A percentile compares a stretch with the other conserved stretches of the same genome.
Conservation (phyloP, 2,113 vertebrate genomes). For the Dasypus novemcinctus region DNA sequence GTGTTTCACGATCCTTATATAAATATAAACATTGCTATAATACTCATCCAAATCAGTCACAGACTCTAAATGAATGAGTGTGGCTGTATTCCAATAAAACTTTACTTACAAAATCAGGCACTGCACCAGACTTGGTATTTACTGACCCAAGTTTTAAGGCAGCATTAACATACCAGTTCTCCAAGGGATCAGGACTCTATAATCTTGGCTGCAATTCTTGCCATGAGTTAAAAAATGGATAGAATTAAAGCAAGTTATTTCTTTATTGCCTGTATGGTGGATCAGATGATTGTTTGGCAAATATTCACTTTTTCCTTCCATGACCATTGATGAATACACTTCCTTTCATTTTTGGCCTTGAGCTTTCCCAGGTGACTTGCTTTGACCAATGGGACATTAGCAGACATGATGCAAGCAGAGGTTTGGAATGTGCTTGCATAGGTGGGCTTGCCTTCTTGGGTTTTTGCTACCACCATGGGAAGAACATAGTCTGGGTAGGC, state of each 20-base stretch:
- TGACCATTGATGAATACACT: neutral
- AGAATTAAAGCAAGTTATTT: neutral
- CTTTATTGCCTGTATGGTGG: neutral
- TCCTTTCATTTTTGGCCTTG: neutral
- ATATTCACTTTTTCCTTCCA: neutral
- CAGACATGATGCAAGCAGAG: neutral
- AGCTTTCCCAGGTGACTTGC: neutral
- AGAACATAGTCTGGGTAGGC: neutral
- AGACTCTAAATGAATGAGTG: neutral
- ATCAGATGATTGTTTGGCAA: neutral
- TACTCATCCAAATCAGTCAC: neutral
- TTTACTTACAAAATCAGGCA: constrained; percentile 11
- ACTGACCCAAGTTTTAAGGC: neutral
- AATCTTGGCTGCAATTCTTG: neutral
- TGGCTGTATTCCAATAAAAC: neutral
- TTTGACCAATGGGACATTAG: neutral
- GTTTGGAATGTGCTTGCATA: neutral
- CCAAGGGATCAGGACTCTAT: neutral
- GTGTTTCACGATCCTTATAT: neutral
- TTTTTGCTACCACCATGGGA: neutral
- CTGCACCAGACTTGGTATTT: neutral
- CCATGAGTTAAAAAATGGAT: neutral
- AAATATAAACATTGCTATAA: neutral
- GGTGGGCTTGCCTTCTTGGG: neutral
- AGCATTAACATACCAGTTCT: neutral